A percentile compares a stretch with the other conserved stretches of the same genome.
Evolutionary conservation across 2,797 vertebrate genomes (phyloP).

Genomic region (Petrocephalus schoutedeni): DNA sequence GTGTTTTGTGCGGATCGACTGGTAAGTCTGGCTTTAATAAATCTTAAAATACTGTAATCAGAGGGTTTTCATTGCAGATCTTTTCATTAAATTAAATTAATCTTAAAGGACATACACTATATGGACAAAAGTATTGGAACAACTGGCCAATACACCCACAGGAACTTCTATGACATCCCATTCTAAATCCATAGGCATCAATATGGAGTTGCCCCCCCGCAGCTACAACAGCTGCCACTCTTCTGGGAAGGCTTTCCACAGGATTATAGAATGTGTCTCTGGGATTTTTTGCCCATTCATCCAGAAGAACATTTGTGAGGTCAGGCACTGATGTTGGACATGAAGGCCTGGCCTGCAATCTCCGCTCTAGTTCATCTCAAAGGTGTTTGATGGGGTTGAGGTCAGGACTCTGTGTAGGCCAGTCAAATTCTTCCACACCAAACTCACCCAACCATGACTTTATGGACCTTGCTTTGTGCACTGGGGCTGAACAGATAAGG

Average conservation of each 20-base stretch:
- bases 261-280: neutral
- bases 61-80: neutral
- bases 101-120: neutral
- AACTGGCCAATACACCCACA: neutral
- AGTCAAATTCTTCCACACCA: no score
- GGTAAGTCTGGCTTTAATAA: conserved; percentile 57
- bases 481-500: no score
- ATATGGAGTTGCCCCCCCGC: neutral
- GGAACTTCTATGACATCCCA: neutral
- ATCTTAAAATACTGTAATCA: neutral
- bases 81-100: neutral
- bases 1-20: conserved; percentile 92
- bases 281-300: neutral
- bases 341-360: no score
- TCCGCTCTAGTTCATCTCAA: no score
- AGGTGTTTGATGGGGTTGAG: no score
- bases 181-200: neutral
- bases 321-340: no score
- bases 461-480: no score
- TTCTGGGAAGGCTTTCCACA: neutral
- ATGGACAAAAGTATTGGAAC: neutral
- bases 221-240: neutral
- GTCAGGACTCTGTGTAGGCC: no score
- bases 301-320: no score
- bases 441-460: no score